Conservation (phyloP, 2,888 invertebrate species). For the Eupithecia tripunctaria region DNA sequence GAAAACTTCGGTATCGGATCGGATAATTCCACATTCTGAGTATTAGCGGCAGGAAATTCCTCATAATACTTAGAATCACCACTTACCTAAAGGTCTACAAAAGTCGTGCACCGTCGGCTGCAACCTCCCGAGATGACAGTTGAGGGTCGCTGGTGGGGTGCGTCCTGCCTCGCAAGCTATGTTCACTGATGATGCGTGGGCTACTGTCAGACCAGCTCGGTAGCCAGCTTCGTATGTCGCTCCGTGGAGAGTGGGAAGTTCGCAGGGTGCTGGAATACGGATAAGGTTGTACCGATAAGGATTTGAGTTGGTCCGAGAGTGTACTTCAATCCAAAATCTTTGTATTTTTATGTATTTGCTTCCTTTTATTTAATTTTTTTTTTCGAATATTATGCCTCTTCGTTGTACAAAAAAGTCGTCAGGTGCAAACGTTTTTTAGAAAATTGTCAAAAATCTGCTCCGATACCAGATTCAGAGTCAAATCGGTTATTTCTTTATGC, state of each 20-base stretch:
- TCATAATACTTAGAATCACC: no score
- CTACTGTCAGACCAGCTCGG: slow-evolving; percentile 90
- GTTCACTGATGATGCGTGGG: slow-evolving; percentile 91
- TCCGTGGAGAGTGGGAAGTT: slow-evolving; percentile 86
- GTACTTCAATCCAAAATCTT: background rate
- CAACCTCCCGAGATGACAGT: slow-evolving; percentile 87
- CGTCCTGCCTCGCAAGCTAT: slow-evolving; percentile 87
- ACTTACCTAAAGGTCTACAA: slow-evolving; percentile 75
- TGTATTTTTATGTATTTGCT: background rate
- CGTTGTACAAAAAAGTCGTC: no score
- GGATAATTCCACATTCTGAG: no score
- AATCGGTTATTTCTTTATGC: no score
- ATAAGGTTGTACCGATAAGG: background rate
- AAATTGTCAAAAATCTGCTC: no score
- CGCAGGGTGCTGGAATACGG: slow-evolving; percentile 85
- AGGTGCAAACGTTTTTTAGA: background rate
- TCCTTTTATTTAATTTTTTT: no score
- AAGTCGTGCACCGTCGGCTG: slow-evolving; percentile 85
- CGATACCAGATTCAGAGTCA: no score
- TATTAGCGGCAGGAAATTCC: no score
- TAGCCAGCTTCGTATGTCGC: slow-evolving; percentile 91
- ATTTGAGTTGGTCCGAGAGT: no score
- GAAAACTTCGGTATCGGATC: no score
- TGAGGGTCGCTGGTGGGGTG: slow-evolving; percentile 84
- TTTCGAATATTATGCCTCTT: no score